phyloP scores from a whole-genome alignment of 2,797 vertebrate genomes.

The Acanthornis magna region DNA sequence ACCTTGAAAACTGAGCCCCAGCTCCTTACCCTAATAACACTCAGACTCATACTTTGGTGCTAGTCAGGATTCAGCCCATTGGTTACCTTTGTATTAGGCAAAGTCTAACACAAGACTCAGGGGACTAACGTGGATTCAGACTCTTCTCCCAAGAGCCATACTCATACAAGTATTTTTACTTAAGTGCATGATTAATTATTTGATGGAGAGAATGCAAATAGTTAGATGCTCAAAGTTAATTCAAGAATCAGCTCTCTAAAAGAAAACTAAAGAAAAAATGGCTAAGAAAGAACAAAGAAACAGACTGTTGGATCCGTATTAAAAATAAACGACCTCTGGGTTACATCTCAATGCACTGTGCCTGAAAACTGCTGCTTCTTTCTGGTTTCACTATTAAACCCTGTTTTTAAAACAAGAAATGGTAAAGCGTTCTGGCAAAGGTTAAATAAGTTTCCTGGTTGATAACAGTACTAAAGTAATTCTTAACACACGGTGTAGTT shows the following conservation, averaged over 20 bases:
- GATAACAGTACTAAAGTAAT: neutral
- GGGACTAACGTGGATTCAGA: neutral
- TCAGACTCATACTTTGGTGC: neutral
- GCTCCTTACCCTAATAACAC: neutral
- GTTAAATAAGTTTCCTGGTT: neutral
- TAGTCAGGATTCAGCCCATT: neutral
- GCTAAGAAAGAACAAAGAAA: neutral
- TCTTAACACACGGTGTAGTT: neutral
- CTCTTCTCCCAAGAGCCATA: neutral
- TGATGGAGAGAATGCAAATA: neutral
- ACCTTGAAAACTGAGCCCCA: neutral
- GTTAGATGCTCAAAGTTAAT: slow-evolving; percentile 1
- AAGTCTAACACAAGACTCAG: neutral
- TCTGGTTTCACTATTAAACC: neutral
- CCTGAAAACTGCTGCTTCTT: neutral
- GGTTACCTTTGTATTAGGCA: neutral
- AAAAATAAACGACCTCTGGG: slow-evolving; percentile 38
- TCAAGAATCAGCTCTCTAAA: neutral
- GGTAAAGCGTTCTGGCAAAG: neutral
- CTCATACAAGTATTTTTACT: neutral
- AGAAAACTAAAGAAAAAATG: slow-evolving; percentile 8
- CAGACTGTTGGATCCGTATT: neutral
- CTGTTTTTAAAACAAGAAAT: neutral
- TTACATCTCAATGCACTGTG: neutral
- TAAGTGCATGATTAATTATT: neutral